Percentiles rank a stretch among this genome's conserved stretches.
phyloP scores from a whole-genome alignment of 2,797 vertebrate species.

The Poecilia gillii region DNA sequence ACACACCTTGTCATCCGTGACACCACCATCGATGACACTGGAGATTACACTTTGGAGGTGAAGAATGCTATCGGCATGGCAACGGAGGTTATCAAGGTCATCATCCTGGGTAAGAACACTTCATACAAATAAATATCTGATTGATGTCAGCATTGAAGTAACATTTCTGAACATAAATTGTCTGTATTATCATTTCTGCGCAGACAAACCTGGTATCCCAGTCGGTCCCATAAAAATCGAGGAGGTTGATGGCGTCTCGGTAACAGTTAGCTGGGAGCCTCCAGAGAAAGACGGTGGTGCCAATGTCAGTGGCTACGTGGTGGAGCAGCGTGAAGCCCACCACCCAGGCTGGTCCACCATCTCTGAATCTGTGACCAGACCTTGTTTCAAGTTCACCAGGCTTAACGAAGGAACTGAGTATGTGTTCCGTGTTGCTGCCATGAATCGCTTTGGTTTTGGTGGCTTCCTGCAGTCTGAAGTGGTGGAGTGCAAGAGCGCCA shows the following conservation, averaged over 20 bases:
- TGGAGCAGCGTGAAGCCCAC: slow-evolving; percentile 97
- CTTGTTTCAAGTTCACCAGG: slow-evolving; percentile 92
- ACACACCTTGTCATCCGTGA: slow-evolving; percentile 91
- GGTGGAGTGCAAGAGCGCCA: slow-evolving; percentile 94
- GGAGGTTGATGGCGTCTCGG: slow-evolving; percentile 89
- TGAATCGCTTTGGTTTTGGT: slow-evolving; percentile 97
- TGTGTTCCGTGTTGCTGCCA: slow-evolving; percentile 96
- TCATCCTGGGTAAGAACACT: slow-evolving; percentile 93
- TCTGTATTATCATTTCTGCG: slow-evolving; percentile 1
- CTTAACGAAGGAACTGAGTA: slow-evolving; percentile 95
- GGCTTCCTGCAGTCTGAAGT: slow-evolving; percentile 95
- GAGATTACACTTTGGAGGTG: slow-evolving; percentile 91
- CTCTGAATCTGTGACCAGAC: slow-evolving; percentile 96
- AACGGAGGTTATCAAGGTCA: slow-evolving; percentile 90
- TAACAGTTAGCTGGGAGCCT: slow-evolving; percentile 92
- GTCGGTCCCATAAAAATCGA: slow-evolving; percentile 91
- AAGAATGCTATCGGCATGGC: slow-evolving; percentile 91
- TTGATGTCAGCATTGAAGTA: not conserved
- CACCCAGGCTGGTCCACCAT: slow-evolving; percentile 93
- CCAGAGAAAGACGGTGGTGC: slow-evolving; percentile 97
- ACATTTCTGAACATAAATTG: not conserved
- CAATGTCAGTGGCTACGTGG: slow-evolving; percentile 92
- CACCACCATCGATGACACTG: slow-evolving; percentile 94
- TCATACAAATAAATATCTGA: not conserved
- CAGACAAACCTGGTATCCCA: slow-evolving; percentile 95